phyloP scores from a whole-genome alignment of 1,140 invertebrate genomes.

The Zaprionus lachaisei region DNA sequence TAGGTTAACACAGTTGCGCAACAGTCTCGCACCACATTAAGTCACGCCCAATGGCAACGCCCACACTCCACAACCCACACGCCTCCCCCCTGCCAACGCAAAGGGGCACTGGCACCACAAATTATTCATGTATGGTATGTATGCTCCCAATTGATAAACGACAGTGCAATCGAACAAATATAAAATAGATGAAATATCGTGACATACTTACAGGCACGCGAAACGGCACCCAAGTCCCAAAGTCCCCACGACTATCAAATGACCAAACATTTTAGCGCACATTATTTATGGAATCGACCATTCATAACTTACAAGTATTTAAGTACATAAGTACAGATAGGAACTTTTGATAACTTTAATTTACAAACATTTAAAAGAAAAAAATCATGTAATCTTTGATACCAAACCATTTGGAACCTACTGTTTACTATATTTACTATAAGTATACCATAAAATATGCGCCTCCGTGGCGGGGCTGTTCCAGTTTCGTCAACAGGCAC shows the following conservation, averaged over 20 bases:
- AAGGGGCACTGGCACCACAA: slow-evolving; percentile 19
- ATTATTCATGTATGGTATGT: slow-evolving; percentile 61
- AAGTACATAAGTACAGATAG: too few relatives aligned
- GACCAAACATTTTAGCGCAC: not conserved
- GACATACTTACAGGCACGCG: slow-evolving; percentile 57
- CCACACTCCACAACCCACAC: too few relatives aligned
- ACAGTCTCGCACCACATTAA: slow-evolving; percentile 2
- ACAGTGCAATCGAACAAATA: slow-evolving; percentile 33
- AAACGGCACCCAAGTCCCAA: slow-evolving; percentile 6
- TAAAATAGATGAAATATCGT: slow-evolving; percentile 15
- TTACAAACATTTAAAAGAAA: not conserved
- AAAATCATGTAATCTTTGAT: too few relatives aligned
- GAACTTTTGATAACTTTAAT: too few relatives aligned
- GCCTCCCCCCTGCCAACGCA: too few relatives aligned
- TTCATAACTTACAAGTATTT: too few relatives aligned
- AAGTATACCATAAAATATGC: not conserved
- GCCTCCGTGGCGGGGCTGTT: not conserved
- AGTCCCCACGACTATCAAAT: not conserved
- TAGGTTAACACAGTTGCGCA: slow-evolving; percentile 31
- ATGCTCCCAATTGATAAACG: slow-evolving; percentile 62
- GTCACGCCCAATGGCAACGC: not conserved
- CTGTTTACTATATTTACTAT: not conserved
- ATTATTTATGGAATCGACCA: not conserved
- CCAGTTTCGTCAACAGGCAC: not conserved
- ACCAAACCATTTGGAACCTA: not conserved